phyloP scores from a whole-genome alignment of 2,888 invertebrate genomes.

The Stratiomys singularior region DNA sequence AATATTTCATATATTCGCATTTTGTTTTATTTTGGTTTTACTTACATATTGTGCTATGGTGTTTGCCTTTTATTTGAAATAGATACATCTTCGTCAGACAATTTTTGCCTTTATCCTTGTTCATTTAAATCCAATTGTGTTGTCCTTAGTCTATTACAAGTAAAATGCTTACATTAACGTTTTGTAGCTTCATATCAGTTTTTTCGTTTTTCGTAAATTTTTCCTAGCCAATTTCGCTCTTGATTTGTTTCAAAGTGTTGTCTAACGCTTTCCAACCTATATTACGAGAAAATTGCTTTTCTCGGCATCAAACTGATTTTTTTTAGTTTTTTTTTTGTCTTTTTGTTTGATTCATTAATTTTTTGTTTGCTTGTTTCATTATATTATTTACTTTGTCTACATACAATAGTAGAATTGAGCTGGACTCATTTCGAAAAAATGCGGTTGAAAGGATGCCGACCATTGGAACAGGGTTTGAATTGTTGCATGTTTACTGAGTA shows the following conservation, averaged over 20 bases:
- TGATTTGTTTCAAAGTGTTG: neutral
- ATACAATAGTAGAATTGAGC: neutral
- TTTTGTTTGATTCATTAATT: no score
- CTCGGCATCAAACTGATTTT: neutral
- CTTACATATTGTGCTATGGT: conserved; percentile 1
- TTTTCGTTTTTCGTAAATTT: neutral
- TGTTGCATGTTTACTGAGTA: neutral
- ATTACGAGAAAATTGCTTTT: neutral
- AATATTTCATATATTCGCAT: conserved; percentile 55
- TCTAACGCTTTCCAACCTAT: neutral
- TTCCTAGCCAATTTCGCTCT: neutral
- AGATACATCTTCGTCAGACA: conserved; percentile 13
- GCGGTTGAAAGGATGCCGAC: neutral
- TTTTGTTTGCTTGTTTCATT: neutral
- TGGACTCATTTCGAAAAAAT: neutral
- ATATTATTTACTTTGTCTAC: neutral
- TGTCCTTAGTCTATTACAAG: conserved; percentile 33
- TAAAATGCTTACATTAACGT: conserved; percentile 11
- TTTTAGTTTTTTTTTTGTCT: neutral
- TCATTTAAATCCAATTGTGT: conserved; percentile 13
- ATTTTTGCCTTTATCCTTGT: conserved; percentile 8
- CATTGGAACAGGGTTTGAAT: neutral
- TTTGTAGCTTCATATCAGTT: neutral
- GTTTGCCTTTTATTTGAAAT: conserved; percentile 5
- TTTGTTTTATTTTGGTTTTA: no score